Evolutionary conservation across 2,113 vertebrate species (phyloP), one percentile per base, ranked within the genome.

Genomic region (Petroica traversi): DNA sequence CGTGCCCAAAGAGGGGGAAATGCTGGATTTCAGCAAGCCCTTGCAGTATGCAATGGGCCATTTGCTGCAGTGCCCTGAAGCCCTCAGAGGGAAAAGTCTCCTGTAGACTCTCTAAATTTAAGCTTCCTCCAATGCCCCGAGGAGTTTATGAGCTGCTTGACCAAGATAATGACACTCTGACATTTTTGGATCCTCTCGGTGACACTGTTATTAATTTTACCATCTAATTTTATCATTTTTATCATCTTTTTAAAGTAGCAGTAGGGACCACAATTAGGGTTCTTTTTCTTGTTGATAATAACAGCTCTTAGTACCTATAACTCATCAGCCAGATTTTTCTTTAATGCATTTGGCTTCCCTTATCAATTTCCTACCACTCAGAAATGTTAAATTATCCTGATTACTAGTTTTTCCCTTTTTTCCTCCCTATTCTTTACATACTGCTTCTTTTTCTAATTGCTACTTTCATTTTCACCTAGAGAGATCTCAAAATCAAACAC

Each of bases 371-470:
- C 72, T 69, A 73, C 58, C 38, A 69, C 92, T 94, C 75, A 96
- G 71, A 94, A 92, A 88, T 86, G 67, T 85, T 90, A 62, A 68
- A 94, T 95, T 95, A 75, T 78, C 89, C 69, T 95, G 91, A 94
- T 90, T 85, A 95, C 85, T n/a, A 83, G 36, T 58, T 94, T 91
- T 78, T 33, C 20, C 54, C 23, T 24, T 36, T 41, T 16, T 9
- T 4, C 11, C 8, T 11, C 51, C 45, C 71, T 26, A 33, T 90
- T 77, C 75, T 93, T 79, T 77, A 23, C 31, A 41, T 24, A 7
- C 55, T 23, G n/a, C 74, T 90, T 68, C 69, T 58, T 82, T 90
- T 90, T 58, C 95, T 93, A 85, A 93, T 83, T 83, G 63, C 72
- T 82, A n/a, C 88, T 83, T 93, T 93, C 72, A 54, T 66, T 94